These are phyloP conservation scores for Heliconius eleuchia DNA, from an alignment of 1,140 invertebrate species.

Conservation along the genomic window DNA sequence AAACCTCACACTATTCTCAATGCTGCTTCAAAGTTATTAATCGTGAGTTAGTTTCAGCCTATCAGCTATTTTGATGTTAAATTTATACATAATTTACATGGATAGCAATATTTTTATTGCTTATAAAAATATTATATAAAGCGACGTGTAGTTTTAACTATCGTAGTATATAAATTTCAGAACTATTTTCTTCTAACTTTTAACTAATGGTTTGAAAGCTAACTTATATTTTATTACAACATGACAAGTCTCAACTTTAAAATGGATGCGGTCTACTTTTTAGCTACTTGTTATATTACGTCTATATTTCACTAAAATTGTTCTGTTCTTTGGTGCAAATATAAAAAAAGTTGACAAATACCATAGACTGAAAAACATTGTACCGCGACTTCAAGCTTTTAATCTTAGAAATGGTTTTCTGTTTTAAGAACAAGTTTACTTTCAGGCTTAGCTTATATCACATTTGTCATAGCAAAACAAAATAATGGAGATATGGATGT, in stretches of 20 bases:
- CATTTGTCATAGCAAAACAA: too few relatives aligned
- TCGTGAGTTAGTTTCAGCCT: too few relatives aligned
- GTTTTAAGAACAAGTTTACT: conserved; percentile 9
- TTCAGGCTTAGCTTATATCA: not conserved
- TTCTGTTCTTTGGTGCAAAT: conserved; percentile 9
- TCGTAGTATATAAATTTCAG: too few relatives aligned
- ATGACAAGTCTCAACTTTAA: conserved; percentile 16
- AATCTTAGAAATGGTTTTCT: conserved; percentile 25
- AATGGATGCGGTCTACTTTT: conserved; percentile 26
- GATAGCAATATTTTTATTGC: too few relatives aligned
- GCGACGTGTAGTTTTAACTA: too few relatives aligned
- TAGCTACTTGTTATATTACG: conserved; percentile 19
- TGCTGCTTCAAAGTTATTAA: too few relatives aligned
- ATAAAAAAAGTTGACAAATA: conserved; percentile 18
- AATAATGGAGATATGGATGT: too few relatives aligned
- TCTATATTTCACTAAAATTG: conserved; percentile 24
- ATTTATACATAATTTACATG: too few relatives aligned
- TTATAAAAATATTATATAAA: too few relatives aligned
- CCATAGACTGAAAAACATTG: conserved; percentile 18
- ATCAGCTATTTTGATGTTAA: too few relatives aligned
- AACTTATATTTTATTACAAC: not conserved
- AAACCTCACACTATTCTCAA: too few relatives aligned
- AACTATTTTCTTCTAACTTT: too few relatives aligned
- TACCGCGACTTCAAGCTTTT: not conserved
- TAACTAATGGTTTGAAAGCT: not conserved